These are phyloP conservation scores for Subacronicta megacephala DNA, from an alignment of 2,888 invertebrate species.

Conservation along the genomic window DNA sequence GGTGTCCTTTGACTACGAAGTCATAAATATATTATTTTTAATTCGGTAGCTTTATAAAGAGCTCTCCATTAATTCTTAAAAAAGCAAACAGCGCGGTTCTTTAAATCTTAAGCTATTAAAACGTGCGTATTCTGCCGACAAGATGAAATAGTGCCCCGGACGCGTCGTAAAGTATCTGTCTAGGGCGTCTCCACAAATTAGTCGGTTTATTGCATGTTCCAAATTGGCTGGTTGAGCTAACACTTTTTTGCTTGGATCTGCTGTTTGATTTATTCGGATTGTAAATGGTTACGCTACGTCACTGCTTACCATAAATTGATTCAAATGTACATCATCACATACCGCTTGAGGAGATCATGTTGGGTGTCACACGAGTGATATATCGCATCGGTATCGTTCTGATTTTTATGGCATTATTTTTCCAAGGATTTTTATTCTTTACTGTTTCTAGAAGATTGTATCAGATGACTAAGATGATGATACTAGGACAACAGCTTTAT, in stretches of 20 bases:
- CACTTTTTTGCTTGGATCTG: conserved; percentile 31
- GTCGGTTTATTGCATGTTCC: conserved; percentile 11
- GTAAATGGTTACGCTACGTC: conserved; percentile 36
- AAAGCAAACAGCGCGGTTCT: conserved; percentile 13
- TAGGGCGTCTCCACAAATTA: conserved; percentile 3
- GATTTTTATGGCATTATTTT: neutral
- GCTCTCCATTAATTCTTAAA: conserved; percentile 30
- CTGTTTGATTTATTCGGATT: conserved; percentile 36
- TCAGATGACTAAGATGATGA: conserved; percentile 3
- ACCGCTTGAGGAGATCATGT: conserved; percentile 18
- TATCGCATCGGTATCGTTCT: conserved; percentile 18
- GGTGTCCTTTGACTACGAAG: conserved; percentile 14
- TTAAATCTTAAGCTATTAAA: conserved; percentile 31
- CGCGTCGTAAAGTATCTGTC: conserved; percentile 11
- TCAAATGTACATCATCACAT: conserved; percentile 34
- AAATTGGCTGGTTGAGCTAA: conserved; percentile 23
- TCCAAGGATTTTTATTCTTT: neutral
- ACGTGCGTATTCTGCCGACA: conserved; percentile 26
- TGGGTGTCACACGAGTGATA: conserved; percentile 31
- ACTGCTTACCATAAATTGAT: conserved; percentile 42
- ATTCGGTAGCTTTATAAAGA: conserved; percentile 20
- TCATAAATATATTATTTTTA: conserved; percentile 27
- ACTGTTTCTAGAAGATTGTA: neutral
- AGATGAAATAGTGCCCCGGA: conserved; percentile 25
- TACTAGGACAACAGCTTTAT: conserved; percentile 18